Base-by-base conservation (phyloP, 2,888 invertebrate species). In the Drosophila prostipennis region DNA sequence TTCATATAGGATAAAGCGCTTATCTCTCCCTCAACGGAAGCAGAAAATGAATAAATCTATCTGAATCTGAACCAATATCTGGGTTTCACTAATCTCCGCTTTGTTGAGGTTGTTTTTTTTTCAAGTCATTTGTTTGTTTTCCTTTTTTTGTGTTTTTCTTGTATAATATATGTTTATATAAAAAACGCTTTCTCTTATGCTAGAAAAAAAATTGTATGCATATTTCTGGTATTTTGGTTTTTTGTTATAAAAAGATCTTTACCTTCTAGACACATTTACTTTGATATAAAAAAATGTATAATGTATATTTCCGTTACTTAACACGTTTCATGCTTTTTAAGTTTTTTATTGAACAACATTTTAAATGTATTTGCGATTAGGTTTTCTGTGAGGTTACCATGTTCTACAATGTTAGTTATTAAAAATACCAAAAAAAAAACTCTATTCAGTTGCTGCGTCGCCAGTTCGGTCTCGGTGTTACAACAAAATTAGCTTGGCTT, bases 401-500 rank as follows among this genome's bases (percentile, higher is more conserved):
- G 74, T 73, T 70, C 46, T 69, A 69, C 64, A 72, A 73, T 23
- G 40, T 69, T 61, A 63, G 39, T 72, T 63, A 63, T 52, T 69
- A 52, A 67, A 72, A 74, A 74, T 64, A 69, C 69, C 54, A 72
- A 52, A 59, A 69, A 69, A 57, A 57, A 71, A 65, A 29, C 14
- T 67, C 42, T 65, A 43, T 43, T 52, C 79, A 82, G 72, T 80
- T 88, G 77, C 78, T 59, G 67, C 64, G 55, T 45, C 65, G 42
- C 42, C 48, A 53, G 49, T 46, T 34, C 14, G 13, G 58, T 53
- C 40, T 54, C 46, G 42, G 56, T 46, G 16, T 67, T 72, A 52
- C 42, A 84, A 82, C 89, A 82, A 82, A 82, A 82, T 82, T 82
- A 82, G 82, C 82, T 89, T 82, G 81, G 82, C 82, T 82, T 68